Percentiles rank a stretch among this genome's conserved stretches.
Conservation (phyloP, 2,888 invertebrate species). For the Dynastes grantii region DNA sequence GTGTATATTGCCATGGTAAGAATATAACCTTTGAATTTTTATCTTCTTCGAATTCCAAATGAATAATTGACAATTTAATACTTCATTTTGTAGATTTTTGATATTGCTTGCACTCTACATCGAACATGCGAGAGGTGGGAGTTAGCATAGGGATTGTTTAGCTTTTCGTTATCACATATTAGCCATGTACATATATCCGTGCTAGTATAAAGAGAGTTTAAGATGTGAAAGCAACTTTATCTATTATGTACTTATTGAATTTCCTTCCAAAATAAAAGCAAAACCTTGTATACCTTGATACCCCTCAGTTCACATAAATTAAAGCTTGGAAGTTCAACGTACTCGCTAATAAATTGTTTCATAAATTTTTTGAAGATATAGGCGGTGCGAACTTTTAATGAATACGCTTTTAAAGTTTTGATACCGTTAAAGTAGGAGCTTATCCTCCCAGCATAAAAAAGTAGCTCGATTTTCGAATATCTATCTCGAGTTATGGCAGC, state of each 20-base stretch:
- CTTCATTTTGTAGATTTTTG: too few species aligned
- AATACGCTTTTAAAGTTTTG: conserved; percentile 14
- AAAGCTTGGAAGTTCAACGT: conserved; percentile 7
- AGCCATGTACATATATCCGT: too few species aligned
- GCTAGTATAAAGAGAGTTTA: too few species aligned
- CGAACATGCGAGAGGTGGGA: too few species aligned
- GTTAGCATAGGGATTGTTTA: too few species aligned
- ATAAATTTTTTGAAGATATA: conserved; percentile 6
- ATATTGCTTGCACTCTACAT: too few species aligned
- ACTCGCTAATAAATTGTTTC: conserved; percentile 10
- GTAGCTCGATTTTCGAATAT: background rate
- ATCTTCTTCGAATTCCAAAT: too few species aligned
- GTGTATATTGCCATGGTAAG: too few species aligned
- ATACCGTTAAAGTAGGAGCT: conserved; percentile 3
- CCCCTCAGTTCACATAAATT: background rate
- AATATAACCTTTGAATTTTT: too few species aligned
- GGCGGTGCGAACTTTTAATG: background rate
- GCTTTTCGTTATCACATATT: too few species aligned
- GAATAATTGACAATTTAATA: too few species aligned
- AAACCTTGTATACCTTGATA: background rate
- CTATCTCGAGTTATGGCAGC: background rate
- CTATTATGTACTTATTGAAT: background rate
- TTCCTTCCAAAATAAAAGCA: background rate
- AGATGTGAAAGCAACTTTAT: too few species aligned
- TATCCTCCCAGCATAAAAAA: background rate